These are phyloP conservation scores for Theocolax elegans DNA, from an alignment of 1,140 invertebrate species.

Conservation along the genomic window DNA sequence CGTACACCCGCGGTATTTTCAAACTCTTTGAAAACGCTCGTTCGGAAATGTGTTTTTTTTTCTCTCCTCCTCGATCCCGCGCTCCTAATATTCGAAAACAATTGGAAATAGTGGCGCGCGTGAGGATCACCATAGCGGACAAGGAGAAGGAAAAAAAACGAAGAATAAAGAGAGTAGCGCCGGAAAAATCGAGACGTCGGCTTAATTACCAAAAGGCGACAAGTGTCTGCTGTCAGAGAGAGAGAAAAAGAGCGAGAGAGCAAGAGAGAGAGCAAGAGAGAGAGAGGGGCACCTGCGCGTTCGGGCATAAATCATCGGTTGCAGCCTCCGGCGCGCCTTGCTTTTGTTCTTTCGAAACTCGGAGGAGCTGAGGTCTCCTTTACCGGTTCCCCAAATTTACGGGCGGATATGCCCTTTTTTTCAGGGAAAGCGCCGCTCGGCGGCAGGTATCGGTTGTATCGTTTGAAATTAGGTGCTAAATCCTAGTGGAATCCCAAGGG, in stretches of 20 bases:
- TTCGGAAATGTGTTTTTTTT: background rate
- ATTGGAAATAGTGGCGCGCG: no score
- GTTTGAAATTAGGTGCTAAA: slow-evolving; percentile 28
- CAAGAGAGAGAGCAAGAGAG: no score
- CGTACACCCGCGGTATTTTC: background rate
- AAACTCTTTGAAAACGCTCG: background rate
- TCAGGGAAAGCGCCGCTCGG: slow-evolving; percentile 13
- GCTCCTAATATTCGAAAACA: background rate
- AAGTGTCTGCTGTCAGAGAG: slow-evolving; percentile 21
- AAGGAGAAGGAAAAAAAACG: background rate
- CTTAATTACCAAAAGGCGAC: slow-evolving; percentile 45
- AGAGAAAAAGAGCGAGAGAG: no score
- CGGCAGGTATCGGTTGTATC: slow-evolving; percentile 5
- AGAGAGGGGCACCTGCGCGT: no score
- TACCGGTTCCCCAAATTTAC: slow-evolving; percentile 21
- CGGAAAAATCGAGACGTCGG: slow-evolving; percentile 37
- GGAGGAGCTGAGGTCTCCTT: slow-evolving; percentile 11
- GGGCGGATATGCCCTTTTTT: background rate
- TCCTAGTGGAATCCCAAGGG: background rate
- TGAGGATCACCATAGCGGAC: no score
- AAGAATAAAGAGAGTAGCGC: background rate
- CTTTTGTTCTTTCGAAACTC: slow-evolving; percentile 21
- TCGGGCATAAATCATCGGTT: slow-evolving; percentile 35
- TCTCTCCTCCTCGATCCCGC: background rate
- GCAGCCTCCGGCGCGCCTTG: background rate